Conservation (phyloP, 2,797 vertebrate genomes). For the Pygocentrus nattereri region DNA sequence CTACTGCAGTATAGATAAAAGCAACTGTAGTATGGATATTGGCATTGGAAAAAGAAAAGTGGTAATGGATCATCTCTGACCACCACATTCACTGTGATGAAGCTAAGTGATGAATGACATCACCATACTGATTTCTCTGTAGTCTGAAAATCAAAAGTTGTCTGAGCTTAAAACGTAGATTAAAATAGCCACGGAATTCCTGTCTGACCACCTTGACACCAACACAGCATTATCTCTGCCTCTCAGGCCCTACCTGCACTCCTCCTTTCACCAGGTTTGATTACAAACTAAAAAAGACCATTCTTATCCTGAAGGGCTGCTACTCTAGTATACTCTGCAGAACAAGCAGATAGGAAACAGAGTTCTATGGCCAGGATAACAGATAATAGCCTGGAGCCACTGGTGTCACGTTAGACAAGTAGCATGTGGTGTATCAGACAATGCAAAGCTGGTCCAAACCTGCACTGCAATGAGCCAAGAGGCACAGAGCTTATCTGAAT, state of each 20-base stretch:
- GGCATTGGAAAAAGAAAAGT: too few relatives aligned
- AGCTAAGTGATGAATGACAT: neutral
- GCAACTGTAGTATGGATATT: too few relatives aligned
- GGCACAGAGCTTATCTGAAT: conserved; percentile 7
- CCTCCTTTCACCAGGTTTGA: conserved; percentile 48
- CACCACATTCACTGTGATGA: neutral
- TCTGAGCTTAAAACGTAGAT: neutral
- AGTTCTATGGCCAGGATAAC: conserved; percentile 17
- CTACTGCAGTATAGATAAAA: too few relatives aligned
- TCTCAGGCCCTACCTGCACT: conserved; percentile 22
- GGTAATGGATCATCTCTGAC: neutral
- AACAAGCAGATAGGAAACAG: conserved; percentile 47
- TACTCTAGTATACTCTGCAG: conserved; percentile 30
- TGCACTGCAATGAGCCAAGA: neutral
- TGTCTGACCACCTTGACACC: neutral
- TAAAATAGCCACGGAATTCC: conserved; percentile 28
- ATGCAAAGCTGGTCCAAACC: neutral
- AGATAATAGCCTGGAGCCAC: conserved; percentile 39
- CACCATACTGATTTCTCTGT: conserved; percentile 8
- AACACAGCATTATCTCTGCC: conserved; percentile 29
- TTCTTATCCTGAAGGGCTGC: conserved; percentile 42
- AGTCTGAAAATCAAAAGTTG: too few relatives aligned
- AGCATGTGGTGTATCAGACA: conserved; percentile 5
- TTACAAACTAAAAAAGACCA: conserved; percentile 43
- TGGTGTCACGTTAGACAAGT: neutral